These are phyloP conservation scores for Buphagus erythrorhynchus DNA, from an alignment of 2,797 vertebrate species.

Conservation along the genomic window DNA sequence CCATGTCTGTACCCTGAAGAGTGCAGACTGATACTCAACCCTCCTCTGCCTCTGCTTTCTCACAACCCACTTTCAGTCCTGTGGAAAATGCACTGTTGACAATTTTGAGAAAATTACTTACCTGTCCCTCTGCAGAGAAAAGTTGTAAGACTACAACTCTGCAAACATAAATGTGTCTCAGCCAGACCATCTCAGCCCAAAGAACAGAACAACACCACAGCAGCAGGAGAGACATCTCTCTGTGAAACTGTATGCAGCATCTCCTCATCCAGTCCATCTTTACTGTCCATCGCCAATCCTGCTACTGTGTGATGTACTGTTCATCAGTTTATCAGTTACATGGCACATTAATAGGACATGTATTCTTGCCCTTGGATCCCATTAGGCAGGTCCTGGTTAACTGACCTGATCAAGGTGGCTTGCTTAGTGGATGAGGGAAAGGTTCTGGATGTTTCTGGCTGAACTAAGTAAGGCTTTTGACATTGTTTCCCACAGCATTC, in stretches of 20 bases:
- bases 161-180: rapidly evolving
- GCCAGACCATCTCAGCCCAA: not conserved
- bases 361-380: not conserved
- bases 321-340: not conserved
- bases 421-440: not conserved
- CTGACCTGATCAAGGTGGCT: not conserved
- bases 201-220: not conserved
- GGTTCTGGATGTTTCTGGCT: not conserved
- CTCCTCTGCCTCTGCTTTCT: not conserved
- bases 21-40: rapidly evolving
- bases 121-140: not conserved
- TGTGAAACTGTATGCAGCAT: not conserved
- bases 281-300: not conserved
- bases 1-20: not conserved
- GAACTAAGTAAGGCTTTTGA: not conserved
- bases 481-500: not conserved
- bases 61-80: not conserved
- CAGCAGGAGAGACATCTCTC: not conserved
- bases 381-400: not conserved
- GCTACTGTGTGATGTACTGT: not conserved
- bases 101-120: not conserved
- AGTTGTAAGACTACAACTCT: not conserved
- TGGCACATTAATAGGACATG: not conserved
- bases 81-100: not conserved
- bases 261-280: not conserved